Evolutionary conservation across 1,140 invertebrate genomes (phyloP), one percentile per base, ranked within the genome.

Genomic region (Caenorhabditis inopinata): DNA sequence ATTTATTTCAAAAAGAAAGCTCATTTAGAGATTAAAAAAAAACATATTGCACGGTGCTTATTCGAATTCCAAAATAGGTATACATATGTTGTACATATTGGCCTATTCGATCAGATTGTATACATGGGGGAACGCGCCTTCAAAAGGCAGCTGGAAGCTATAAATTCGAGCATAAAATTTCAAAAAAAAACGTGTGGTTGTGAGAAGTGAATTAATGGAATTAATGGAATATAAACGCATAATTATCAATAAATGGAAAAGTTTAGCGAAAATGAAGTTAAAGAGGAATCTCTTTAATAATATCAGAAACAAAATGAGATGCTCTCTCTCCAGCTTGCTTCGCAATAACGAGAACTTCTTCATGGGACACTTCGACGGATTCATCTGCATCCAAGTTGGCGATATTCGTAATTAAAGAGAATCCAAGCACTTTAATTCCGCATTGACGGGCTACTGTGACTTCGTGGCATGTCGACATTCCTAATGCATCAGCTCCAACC

Each of bases 391-490:
- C 87, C 11, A 81, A 48, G 47, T 86, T 87, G 12, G 83, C 83
- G 32, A 87, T 88, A 68, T 91, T 91, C 58, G 90, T 91, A 58
- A 91, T 88, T 18, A 91, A 76, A 4, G 90, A 90, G 75, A 91
- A 86, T 0, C 89, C 90, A 81, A 91, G 85, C 18, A 90, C 89
- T 58, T 87, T 84, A 75, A 91, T 89, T 35, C 90, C 90, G 79
- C 89, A 90, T 82, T 91, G 91, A 16, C 85, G 81, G 11, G 91
- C 91, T 4, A 90, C 90, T 5, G 90, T 86, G 5, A 90, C 91
- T 82, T 91, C 91, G 47, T 90, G 91, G 27, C 89, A 89, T 11
- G 91, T 91, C 58, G 90, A 90, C 87, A 89, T 88, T 80, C 87
- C 88, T 11, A 89, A 78, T 14, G 88, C 89, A 84, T 89, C 88